These are phyloP conservation scores for Drosophila flavopinicola DNA, from an alignment of 2,888 invertebrate species.

Conservation along the genomic window DNA sequence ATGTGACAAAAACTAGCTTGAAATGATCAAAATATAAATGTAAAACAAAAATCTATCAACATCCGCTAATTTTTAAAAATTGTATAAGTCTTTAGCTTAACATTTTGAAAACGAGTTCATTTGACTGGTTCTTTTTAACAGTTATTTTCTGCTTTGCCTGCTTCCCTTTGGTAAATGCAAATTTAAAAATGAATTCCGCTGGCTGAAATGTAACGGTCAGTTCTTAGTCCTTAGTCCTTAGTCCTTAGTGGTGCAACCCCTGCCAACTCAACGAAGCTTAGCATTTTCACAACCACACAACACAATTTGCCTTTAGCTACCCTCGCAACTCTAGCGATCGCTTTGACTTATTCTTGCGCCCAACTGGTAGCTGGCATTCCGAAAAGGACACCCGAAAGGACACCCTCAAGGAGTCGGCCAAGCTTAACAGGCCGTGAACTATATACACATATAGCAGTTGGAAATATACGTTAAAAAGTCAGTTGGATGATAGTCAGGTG, in stretches of 20 bases:
- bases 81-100: no score
- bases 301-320: slow-evolving; percentile 17
- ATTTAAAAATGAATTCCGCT: slow-evolving; percentile 3
- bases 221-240: no score
- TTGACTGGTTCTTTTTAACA: not conserved
- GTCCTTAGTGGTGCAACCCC: not conserved
- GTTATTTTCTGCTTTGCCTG: not conserved
- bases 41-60: no score
- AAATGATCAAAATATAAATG: no score
- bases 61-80: no score
- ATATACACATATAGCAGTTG: no score
- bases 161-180: slow-evolving; percentile 1
- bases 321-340: slow-evolving; percentile 9
- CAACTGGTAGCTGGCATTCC: slow-evolving; percentile 11
- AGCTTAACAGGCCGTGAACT: slow-evolving; percentile 56
- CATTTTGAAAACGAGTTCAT: not conserved
- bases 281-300: slow-evolving; percentile 49
- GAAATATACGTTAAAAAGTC: slow-evolving; percentile 66
- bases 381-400: not conserved
- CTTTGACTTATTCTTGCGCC: slow-evolving; percentile 21
- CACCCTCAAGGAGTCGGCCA: slow-evolving; percentile 37
- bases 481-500: slow-evolving; percentile 38
- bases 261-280: slow-evolving; percentile 31
- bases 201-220: slow-evolving; percentile 32
- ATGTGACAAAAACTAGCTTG: no score